These are phyloP conservation scores for Phortica magna DNA, from an alignment of 2,888 invertebrate species.

Conservation along the genomic window DNA sequence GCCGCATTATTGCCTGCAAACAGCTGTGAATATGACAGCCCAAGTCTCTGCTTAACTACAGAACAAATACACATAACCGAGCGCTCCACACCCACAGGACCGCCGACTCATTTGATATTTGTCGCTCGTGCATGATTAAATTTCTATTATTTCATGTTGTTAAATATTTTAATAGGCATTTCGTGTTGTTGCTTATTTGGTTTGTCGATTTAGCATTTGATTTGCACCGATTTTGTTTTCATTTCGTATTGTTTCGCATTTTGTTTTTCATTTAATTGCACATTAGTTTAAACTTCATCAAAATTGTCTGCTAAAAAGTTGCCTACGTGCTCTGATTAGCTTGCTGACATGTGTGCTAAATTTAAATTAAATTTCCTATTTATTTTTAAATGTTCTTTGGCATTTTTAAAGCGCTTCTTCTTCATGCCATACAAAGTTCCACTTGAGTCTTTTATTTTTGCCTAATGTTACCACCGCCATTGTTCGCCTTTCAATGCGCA, in stretches of 20 bases:
- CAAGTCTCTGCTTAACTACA: neutral
- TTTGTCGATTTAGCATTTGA: constrained; percentile 18
- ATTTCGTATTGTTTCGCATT: constrained; percentile 37
- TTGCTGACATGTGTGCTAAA: neutral
- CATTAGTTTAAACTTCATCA: neutral
- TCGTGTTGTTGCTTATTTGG: constrained; percentile 27
- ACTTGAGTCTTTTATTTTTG: neutral
- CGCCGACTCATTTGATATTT: too few relatives aligned
- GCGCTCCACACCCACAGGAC: too few relatives aligned
- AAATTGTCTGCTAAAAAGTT: neutral
- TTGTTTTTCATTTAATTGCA: neutral
- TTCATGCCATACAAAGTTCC: too few relatives aligned
- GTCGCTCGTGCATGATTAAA: constrained; percentile 39
- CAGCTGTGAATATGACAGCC: constrained; percentile 18
- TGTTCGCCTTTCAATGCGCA: neutral
- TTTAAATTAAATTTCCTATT: neutral
- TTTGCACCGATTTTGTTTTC: constrained; percentile 42
- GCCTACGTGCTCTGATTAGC: constrained; percentile 7
- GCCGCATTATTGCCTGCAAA: constrained; percentile 41
- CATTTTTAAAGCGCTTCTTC: too few relatives aligned
- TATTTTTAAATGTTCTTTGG: neutral
- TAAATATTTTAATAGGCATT: constrained; percentile 40
- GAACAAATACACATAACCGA: neutral
- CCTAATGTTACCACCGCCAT: neutral
- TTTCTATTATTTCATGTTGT: constrained; percentile 49